Evolutionary conservation across 1,140 invertebrate genomes (phyloP), one percentile per base, ranked within the genome.

Genomic region (Scaptomyza hsui): DNA sequence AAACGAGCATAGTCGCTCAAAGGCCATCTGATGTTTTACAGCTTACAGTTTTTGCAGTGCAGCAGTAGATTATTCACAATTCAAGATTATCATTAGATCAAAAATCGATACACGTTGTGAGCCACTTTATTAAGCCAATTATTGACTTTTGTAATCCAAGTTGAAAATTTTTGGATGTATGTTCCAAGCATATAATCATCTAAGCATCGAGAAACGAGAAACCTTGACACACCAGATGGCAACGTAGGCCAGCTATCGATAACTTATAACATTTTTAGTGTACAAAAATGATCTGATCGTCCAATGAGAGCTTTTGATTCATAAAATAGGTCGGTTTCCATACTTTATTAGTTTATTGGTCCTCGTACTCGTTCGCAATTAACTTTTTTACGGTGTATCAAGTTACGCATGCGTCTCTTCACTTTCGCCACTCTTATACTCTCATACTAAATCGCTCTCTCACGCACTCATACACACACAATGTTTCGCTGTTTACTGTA

Each of bases 401-500:
- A 69, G 32, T 65, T 49, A 65, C 35, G 24, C 53, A 57, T 49
- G 44, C 32, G 26, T 5, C 21, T 45, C n/a, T 24, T 26, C 19
- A 15, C 21, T 10, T 13, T 48, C 21, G 4, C 32, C 15, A 6
- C n/a, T 44, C 26, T 39, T 39, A 9, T 1, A 7, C 26, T 29
- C 19, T 60, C 4, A 24, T 4, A 4, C 9, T 18, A 18, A 16
- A 9, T 13, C 16, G 7, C 41, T 29, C 41, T 41, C 16, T 19
- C 41, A 15, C 53, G 12, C 21, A 32, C 15, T 19, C 55, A 15
- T 3, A 19, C n/a, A 21, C 4, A 18, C 64, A 37, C 64, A 29
- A 9, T 10, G 6, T 49, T 49, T 49, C 55, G 56, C 56, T 44
- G 13, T 48, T 35, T 53, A 41, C 53, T 72, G 71, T 88, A 88